Evolutionary conservation across 2,888 invertebrate species (phyloP), one percentile per base, ranked within the genome.

Genomic region (Bombylius major): DNA sequence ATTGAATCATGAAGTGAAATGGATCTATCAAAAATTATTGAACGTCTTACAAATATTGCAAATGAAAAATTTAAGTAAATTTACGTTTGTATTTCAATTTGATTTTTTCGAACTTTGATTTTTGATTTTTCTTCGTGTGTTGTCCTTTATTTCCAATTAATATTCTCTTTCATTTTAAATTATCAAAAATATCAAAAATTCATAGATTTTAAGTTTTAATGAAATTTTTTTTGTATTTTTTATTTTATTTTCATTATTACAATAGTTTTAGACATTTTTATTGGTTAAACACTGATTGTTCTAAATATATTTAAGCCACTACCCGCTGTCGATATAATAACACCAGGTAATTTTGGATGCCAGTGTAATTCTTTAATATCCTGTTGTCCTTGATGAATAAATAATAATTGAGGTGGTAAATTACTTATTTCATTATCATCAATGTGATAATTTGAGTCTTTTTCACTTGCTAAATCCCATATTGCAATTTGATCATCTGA

Each of bases 321-420:
- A 63, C 87, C 84, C 12, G 99, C 94, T 36, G 99, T 99, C 58
- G 94, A 93, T 50, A 99, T 79, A 52, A 99, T 80, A 3, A 91
- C 84, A 11, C 98, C 97, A 1, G 96, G 89, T 61, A 97, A 80
- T 77, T 99, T 97, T 34, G 86, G 84, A 76, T 99, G 98, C 98
- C 99, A 99, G 70, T 98, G 98, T 39, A 98, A 76, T 77, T 99
- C 99, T 72, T 99, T 99, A 56, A 99, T 88, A 71, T 99, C 96
- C 57, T 83, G 87, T 73, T 98, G 98, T 47, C 99, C 99, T 78
- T 96, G 93, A 71, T 99, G 99, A 63, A 98, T 93, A 72, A 99
- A 99, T 60, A 99, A 76, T 51, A 99, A 76, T 72, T 99, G 98
- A 0, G 97, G 93, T 34, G 99, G 98, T 54, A 97, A 75, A 68